These are phyloP conservation scores for Cyphomyrmex costatus DNA, from an alignment of 1,140 invertebrate genomes.

Conservation along the genomic window DNA sequence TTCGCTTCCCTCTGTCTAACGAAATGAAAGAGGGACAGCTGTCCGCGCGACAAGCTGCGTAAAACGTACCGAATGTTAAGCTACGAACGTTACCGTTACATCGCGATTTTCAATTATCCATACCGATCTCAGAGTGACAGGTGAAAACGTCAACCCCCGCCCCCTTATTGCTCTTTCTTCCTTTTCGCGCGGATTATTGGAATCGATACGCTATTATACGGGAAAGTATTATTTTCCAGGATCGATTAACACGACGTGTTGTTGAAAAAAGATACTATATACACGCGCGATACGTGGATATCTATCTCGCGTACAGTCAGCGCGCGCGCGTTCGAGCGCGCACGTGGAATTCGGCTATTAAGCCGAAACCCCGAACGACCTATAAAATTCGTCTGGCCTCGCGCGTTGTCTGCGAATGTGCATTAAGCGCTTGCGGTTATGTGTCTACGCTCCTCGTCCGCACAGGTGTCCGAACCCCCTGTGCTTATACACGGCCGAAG, in stretches of 20 bases:
- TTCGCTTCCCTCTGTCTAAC: not conserved
- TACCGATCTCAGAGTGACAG: slow-evolving; percentile 11
- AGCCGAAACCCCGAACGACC: slow-evolving; percentile 84
- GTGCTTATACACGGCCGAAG: not conserved
- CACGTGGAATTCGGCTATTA: slow-evolving; percentile 85
- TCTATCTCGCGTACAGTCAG: not conserved
- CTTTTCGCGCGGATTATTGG: not conserved
- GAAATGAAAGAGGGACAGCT: slow-evolving; percentile 38
- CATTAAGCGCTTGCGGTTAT: slow-evolving; percentile 84
- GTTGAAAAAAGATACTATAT: not conserved
- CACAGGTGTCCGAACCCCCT: slow-evolving; percentile 63
- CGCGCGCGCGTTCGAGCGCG: slow-evolving; percentile 40
- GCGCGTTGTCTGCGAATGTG: slow-evolving; percentile 83
- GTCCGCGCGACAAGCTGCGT: slow-evolving; percentile 20
- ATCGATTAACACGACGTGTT: not conserved
- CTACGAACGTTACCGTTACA: not conserved
- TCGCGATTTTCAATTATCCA: slow-evolving; percentile 40
- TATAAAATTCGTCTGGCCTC: slow-evolving; percentile 86
- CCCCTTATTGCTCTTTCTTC: not conserved
- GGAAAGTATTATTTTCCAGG: not conserved
- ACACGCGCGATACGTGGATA: slow-evolving; percentile 2
- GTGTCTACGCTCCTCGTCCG: slow-evolving; percentile 64
- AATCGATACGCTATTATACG: not conserved
- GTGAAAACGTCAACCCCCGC: too few species aligned
- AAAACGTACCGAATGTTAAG: slow-evolving; percentile 14